A percentile compares a stretch with the other conserved stretches of the same genome.
Conservation (phyloP, 2,113 vertebrate genomes). For the Bostrychus sinensis region DNA sequence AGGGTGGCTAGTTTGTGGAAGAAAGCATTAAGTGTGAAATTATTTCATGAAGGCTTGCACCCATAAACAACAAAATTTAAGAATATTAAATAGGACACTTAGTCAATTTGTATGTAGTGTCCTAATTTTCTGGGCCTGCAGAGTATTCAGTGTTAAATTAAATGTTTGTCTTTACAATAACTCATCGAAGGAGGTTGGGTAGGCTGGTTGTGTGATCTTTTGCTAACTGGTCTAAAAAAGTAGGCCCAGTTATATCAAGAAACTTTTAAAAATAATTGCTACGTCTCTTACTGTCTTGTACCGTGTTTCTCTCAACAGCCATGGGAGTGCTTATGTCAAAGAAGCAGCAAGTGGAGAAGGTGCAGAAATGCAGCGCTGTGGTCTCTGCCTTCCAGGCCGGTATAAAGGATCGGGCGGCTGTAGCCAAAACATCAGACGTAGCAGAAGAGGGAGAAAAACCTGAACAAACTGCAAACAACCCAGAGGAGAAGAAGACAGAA, state of each 20-base stretch:
- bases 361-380: slow-evolving; percentile 93
- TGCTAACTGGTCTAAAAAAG: no score
- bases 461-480: slow-evolving; percentile 70
- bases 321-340: slow-evolving; percentile 99
- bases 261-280: no score
- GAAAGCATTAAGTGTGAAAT: background rate
- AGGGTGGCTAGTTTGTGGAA: background rate
- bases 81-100: no score
- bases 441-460: slow-evolving; percentile 73
- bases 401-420: slow-evolving; percentile 82
- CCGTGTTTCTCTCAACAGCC: slow-evolving; percentile 56
- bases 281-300: slow-evolving; percentile 13
- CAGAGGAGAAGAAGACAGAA: slow-evolving; percentile 60
- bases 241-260: no score
- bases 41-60: background rate
- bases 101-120: no score
- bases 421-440: slow-evolving; percentile 57
- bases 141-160: no score
- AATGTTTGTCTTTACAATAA: no score
- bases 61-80: no score
- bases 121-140: no score
- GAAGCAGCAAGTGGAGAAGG: slow-evolving; percentile 96
- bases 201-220: no score
- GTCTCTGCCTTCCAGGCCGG: slow-evolving; percentile 94
- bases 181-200: no score